Evolutionary conservation across 64 coral and sea anemone species (phyloP), one percentile per base, ranked within the genome.

Genomic region (Stichodactyla helianthus): DNA sequence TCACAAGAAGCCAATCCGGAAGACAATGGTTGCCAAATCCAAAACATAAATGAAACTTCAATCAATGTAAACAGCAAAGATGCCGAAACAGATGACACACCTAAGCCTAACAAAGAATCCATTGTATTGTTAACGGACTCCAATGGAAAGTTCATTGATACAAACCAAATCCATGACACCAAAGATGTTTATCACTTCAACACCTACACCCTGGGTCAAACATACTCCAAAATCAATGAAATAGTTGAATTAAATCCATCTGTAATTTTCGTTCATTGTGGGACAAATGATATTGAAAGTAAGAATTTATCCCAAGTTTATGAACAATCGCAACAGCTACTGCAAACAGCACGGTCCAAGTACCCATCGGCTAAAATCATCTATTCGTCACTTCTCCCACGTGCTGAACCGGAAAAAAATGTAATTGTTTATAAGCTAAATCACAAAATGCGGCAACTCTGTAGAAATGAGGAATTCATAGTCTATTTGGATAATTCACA

Each of bases 391-490:
- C 19, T 84, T 59, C 26, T 65, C 26, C 59, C 83, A 64, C 57
- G 83, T 61, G 16, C 20, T 31, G 83, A 85, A 60, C n/a, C 1
- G 2, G n/a, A n/a, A n/a, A 9, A 61, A 6, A n/a, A 67, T 16
- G 22, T 17, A 8, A 55, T 35, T 51, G 58, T 63, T 67, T 8
- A 60, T 16, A 6, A 6, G 44, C 19, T 35, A 18, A 85, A 85
- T 65, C 6, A 67, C 6, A 35, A 85, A 63, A 85, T 85, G 83
- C 16, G 63, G 50, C 83, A 85, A 51, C 63, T 61, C 20, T 85
- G 59, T 51, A 63, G 19, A 18, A 50, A 28, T 11, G 51, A 8
- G 18, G 27, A 18, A 31, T 50, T 19, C 44, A 52, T 82, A 6
- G 52, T 52, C 15, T 82, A 61, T 85, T 22, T 85, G 9, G 35